Base-by-base conservation (phyloP, 2,113 vertebrate genomes). In the Synodontis membranacea region DNA sequence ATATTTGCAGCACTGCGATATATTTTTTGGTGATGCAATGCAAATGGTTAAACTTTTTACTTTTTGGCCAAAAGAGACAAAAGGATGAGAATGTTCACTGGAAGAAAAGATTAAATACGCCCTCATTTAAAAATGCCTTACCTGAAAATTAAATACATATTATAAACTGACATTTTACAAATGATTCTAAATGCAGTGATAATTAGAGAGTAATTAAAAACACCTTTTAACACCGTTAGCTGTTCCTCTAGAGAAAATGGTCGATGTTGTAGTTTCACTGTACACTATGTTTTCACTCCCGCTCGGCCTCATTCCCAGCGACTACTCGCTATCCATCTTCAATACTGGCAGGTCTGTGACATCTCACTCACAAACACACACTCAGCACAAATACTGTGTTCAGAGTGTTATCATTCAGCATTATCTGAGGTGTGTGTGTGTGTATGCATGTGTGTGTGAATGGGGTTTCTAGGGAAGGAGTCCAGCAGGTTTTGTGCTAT, bases 291-390 rank as follows among this genome's bases (percentile, higher is more conserved):
- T 78, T 50, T 78, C 48, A 52, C 75, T 31, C 75, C 75, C 17
- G 34, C 75, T 78, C 25, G 15, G 7, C 12, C 46, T 19, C 48
- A n/a, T n/a, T n/a, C 31, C 28, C 28, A 1, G 23, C 23, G 23
- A 44, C 39, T 14, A 46, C 70, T 76, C 44, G n/a, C 31, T 50
- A 76, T 50, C 31, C 74, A 50, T 19, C 44, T 50, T 17, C 44
- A 46, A 46, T 44, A 28, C 19, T 31, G 44, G 74, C 74, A 76
- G 74, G 74, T n/a, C 46, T 50, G 44, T n/a, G 37, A 54, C 31
- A 37, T 31, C 74, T 76, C 50, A 56, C 50, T 31, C 74, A 79
- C 75, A 79, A 46, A 79, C 75, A 79, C 75, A 79, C 75, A 54
- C 75, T 19, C 75, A 78, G 10, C 75, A 52, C 44, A 48, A 25